phyloP scores from a whole-genome alignment of 2,888 invertebrate genomes.

The Altica lythri region DNA sequence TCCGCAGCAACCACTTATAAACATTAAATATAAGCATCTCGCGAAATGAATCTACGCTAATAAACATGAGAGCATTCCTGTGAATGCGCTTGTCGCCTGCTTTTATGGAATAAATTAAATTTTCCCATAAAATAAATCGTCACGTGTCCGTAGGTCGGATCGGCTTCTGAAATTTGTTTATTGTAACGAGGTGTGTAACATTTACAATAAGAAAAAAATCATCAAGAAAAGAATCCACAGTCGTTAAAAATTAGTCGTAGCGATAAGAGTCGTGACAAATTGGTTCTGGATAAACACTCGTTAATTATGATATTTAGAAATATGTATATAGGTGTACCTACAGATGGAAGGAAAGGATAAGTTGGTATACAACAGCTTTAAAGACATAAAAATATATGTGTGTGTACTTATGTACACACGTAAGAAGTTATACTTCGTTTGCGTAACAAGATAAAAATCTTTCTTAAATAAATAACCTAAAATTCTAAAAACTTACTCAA shows the following conservation, averaged over 20 bases:
- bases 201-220: conserved; percentile 25
- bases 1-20: conserved; percentile 6
- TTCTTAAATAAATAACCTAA: no score
- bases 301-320: no score
- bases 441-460: no score
- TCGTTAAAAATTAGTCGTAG: conserved; percentile 8
- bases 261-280: conserved; percentile 16
- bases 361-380: no score
- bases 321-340: no score
- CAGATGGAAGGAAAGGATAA: no score
- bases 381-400: no score
- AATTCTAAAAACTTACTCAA: no score
- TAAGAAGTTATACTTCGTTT: no score
- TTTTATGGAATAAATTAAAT: conserved; percentile 11
- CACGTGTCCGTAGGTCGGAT: conserved; percentile 19
- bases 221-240: background rate
- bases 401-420: no score
- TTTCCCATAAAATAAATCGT: conserved; percentile 24
- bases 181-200: conserved; percentile 33
- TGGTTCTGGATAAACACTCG: no score
- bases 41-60: background rate
- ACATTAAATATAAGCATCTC: background rate
- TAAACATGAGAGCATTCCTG: no score
- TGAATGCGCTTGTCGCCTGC: conserved; percentile 13
- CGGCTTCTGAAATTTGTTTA: conserved; percentile 35